phyloP scores from a whole-genome alignment of 2,888 invertebrate genomes.

The Callyntrura sp. region DNA sequence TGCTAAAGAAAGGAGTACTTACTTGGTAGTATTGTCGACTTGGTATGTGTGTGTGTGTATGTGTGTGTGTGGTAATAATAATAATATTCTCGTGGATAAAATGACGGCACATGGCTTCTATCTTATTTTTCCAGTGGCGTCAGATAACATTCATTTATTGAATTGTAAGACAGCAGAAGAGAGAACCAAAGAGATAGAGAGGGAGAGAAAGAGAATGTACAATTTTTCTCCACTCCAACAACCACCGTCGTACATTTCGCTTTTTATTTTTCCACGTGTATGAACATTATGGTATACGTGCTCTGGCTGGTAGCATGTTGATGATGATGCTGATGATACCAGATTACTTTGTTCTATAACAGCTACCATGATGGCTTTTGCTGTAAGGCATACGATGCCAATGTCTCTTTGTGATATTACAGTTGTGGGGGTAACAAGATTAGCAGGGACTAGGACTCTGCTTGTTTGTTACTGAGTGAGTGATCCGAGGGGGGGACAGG shows the following conservation, averaged over 20 bases:
- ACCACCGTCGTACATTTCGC: not conserved
- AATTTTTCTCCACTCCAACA: not conserved
- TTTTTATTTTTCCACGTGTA: constrained; percentile 18
- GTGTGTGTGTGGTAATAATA: no score
- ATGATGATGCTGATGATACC: not conserved
- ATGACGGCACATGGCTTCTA: constrained; percentile 45
- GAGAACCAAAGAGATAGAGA: not conserved
- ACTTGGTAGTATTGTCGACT: not conserved
- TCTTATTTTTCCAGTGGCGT: constrained; percentile 9
- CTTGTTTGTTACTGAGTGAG: not conserved
- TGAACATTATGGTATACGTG: not conserved
- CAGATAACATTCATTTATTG: constrained; percentile 18
- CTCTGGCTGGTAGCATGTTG: constrained; percentile 2
- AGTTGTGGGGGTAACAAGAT: constrained; percentile 13
- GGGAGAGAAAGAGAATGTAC: not conserved
- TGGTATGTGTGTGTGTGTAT: no score
- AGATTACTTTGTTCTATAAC: no score
- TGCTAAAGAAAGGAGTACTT: not conserved
- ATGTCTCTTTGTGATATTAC: not conserved
- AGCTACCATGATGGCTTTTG: not conserved
- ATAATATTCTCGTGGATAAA: constrained; percentile 1
- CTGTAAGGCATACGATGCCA: not conserved
- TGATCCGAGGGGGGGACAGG: no score
- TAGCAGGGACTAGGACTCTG: not conserved
- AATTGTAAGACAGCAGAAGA: no score